Base-by-base conservation (phyloP, 2,888 invertebrate genomes). In the Epiblema foenella region DNA sequence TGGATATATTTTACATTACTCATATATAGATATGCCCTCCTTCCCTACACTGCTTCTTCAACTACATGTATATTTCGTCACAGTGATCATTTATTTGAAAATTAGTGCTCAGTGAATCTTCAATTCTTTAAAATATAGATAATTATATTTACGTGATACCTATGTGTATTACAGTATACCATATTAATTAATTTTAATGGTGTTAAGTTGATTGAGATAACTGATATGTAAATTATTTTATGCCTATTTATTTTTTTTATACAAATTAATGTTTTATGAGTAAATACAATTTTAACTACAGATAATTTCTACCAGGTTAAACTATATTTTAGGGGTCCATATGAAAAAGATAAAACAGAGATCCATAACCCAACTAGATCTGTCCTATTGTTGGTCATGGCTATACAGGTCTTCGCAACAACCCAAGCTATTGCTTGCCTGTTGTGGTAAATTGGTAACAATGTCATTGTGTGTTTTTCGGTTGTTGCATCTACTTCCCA, bases 1-100 rank as follows among this genome's bases (percentile, higher is more conserved):
- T 83, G 85, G 83, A 77, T 84, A 77, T 82, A 80, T 82, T 77
- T 77, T 78, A 75, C 77, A 77, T 75, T 80, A 77, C 75, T 74
- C 77, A 73, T 77, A 73, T 77, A 73, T 77, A 73, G 70, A 58
- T 20, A 57, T 24, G 24, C 39, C 49, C 39, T 39, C 57, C 39
- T 29, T 49, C 58, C 57, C 29, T 15, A 64, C 24, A 18, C 68
- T 18, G 42, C 52, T 42, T 52, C 42, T 17, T 29, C 17, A 12
- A 51, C 20, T 20, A 20, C n/a, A 46, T 18, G 51, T 51, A 39
- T 63, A 18, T 49, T 4, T 15, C 11, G n/a, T 29, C 10, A 54
- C 10, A 17, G 51, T 15, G 20, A 42, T 29, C 18, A 24, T 46
- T 60, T 15, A 15, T 60, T 15, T 39, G n/a, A 37, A 39, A 51